phyloP scores from a whole-genome alignment of 2,888 invertebrate species.

The Caenorhabditis afra region DNA sequence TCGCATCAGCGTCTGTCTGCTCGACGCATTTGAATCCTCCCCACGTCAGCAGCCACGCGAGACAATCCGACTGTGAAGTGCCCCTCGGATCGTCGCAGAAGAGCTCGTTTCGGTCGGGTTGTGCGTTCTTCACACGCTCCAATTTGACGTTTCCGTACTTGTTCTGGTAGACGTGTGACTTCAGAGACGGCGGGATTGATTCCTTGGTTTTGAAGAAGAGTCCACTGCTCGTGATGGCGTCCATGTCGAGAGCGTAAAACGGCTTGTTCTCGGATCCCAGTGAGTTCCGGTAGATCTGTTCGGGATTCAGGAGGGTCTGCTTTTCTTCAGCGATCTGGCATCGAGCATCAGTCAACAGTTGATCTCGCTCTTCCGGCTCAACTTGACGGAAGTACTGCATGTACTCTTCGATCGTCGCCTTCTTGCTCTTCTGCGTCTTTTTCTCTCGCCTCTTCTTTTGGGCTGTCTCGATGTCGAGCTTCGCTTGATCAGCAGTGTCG shows the following conservation, averaged over 20 bases:
- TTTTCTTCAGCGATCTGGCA: constrained; percentile 17
- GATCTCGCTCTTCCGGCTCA: constrained; percentile 20
- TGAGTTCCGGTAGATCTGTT: constrained; percentile 26
- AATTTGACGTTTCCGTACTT: constrained; percentile 44
- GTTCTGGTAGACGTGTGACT: constrained; percentile 20
- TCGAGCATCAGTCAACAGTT: not conserved
- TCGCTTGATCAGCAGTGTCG: constrained; percentile 3
- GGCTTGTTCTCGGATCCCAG: constrained; percentile 39
- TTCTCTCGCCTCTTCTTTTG: constrained; percentile 37
- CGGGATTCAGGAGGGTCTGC: not conserved
- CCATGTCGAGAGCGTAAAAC: constrained; percentile 32
- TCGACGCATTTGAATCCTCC: constrained; percentile 49
- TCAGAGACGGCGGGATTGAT: not conserved
- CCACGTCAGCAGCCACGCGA: constrained; percentile 52
- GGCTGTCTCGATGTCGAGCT: constrained; percentile 1
- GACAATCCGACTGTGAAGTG: constrained; percentile 37
- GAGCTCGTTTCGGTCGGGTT: constrained; percentile 13
- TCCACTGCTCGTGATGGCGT: constrained; percentile 24
- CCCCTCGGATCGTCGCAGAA: constrained; percentile 30
- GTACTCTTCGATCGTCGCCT: constrained; percentile 36
- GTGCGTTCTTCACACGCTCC: constrained; percentile 8
- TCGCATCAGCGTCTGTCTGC: constrained; percentile 1
- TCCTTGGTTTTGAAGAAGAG: constrained; percentile 38
- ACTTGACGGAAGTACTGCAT: constrained; percentile 37
- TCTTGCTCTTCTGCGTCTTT: constrained; percentile 23